A percentile compares a stretch with the other conserved stretches of the same genome.
These are phyloP conservation scores for Rhopalosiphum nymphaeae DNA, from an alignment of 2,888 invertebrate genomes.

Conservation along the genomic window DNA sequence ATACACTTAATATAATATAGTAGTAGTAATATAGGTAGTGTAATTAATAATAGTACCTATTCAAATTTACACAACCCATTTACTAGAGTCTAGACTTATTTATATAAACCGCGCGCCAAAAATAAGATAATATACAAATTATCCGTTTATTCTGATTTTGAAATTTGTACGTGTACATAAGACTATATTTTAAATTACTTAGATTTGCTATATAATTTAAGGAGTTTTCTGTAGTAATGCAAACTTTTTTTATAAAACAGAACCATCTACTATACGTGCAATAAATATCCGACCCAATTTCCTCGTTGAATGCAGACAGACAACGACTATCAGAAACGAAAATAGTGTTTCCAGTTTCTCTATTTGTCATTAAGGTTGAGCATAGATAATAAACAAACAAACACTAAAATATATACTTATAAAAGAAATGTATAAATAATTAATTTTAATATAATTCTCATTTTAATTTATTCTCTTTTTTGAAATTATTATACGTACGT, in stretches of 20 bases:
- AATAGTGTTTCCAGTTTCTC: background rate
- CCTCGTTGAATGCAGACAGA: background rate
- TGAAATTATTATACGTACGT: background rate
- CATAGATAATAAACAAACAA: background rate
- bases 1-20: background rate
- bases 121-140: background rate
- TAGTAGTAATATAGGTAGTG: too few relatives aligned
- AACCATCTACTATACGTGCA: background rate
- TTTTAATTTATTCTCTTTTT: background rate
- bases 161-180: background rate
- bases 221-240: background rate
- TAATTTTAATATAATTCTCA: background rate
- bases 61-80: background rate
- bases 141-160: background rate
- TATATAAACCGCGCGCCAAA: fast-evolving
- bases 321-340: background rate
- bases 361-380: background rate
- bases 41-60: background rate
- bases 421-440: background rate
- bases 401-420: background rate
- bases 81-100: background rate
- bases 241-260: background rate
- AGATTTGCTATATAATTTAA: background rate
- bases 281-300: background rate
- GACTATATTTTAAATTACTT: background rate